Conservation (phyloP, 2,113 vertebrate genomes). For the Athene cunicularia region DNA sequence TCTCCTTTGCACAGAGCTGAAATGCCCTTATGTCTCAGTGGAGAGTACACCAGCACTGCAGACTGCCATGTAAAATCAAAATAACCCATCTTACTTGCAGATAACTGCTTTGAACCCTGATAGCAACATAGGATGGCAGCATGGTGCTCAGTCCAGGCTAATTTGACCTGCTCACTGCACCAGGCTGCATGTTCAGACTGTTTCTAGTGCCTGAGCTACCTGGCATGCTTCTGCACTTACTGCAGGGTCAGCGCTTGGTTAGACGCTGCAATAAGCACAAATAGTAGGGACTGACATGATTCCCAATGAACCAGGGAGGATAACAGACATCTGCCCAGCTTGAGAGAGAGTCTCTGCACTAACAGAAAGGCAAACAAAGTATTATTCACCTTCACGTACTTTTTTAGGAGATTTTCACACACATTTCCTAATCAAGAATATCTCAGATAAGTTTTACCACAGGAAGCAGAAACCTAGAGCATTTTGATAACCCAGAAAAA, state of each 20-base stretch:
- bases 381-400: background rate
- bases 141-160: background rate
- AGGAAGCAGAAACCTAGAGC: background rate
- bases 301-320: background rate
- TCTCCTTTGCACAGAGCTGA: background rate
- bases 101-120: fast-evolving
- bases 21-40: background rate
- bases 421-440: background rate
- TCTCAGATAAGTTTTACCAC: background rate
- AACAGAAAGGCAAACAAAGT: background rate
- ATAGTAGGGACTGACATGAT: background rate
- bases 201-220: background rate
- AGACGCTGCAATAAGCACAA: background rate
- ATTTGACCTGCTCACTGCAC: background rate
- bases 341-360: background rate
- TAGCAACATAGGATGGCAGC: fast-evolving
- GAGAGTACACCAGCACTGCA: background rate
- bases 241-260: fast-evolving
- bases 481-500: slow-evolving; percentile 28
- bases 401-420: background rate
- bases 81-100: fast-evolving
- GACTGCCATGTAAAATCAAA: fast-evolving
- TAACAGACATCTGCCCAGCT: no score
- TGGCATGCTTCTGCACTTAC: background rate
- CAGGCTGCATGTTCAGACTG: background rate